A percentile compares a stretch with the other conserved stretches of the same genome.
phyloP scores from a whole-genome alignment of 2,888 invertebrate genomes.

The Drosophila nr. perissopoda region DNA sequence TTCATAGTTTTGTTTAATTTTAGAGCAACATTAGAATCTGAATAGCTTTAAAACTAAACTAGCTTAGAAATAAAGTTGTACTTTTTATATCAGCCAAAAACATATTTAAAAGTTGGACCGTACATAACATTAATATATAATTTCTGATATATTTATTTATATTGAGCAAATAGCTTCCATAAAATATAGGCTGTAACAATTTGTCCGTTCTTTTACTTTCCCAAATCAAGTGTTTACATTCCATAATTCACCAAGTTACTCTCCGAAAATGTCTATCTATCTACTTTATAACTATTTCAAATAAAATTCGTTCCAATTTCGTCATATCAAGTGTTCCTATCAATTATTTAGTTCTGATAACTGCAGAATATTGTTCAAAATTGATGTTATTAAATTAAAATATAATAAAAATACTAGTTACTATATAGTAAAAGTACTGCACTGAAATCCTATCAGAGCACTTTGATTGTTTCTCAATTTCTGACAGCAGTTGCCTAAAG shows the following conservation, averaged over 20 bases:
- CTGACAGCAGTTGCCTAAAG: conserved; percentile 15
- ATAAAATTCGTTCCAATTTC: not conserved
- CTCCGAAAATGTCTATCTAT: not conserved
- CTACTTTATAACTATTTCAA: not conserved
- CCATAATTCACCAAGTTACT: not conserved
- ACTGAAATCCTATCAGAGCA: conserved; percentile 1
- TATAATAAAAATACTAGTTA: not conserved
- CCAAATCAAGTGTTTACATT: not conserved
- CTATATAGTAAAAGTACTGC: not conserved
- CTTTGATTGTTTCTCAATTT: conserved; percentile 19
- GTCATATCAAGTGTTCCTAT: not conserved
- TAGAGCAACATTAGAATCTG: not conserved
- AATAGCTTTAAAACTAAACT: not conserved
- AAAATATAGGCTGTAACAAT: too few species aligned
- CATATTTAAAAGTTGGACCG: too few species aligned
- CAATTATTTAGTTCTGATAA: not conserved
- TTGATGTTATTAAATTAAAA: not conserved
- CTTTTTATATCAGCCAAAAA: too few species aligned
- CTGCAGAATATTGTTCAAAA: not conserved
- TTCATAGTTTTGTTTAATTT: not conserved
- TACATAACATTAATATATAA: not conserved
- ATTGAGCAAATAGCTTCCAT: not conserved
- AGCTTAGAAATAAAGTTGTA: not conserved
- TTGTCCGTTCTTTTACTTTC: not conserved
- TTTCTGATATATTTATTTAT: not conserved